These are phyloP conservation scores for Glyphotaelius pellucidus DNA, from an alignment of 2,888 invertebrate genomes.

Conservation along the genomic window DNA sequence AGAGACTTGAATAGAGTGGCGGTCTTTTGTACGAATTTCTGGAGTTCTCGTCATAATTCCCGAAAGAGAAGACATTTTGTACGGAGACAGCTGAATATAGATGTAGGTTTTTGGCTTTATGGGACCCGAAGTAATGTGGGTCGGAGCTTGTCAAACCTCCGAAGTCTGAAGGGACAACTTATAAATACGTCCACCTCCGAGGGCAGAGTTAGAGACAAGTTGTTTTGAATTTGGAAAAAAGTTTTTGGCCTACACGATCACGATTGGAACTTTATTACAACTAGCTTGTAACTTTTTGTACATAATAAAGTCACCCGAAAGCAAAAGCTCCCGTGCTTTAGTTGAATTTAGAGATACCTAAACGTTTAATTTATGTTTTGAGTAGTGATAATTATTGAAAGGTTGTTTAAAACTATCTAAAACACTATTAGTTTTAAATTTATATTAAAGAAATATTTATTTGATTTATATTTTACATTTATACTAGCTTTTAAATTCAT, in stretches of 20 bases:
- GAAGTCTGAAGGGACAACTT: neutral
- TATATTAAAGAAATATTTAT: too few relatives aligned
- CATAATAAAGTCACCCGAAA: neutral
- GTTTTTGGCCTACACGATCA: neutral
- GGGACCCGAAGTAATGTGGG: neutral
- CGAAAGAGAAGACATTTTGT: neutral
- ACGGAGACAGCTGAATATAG: neutral
- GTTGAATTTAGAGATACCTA: too few relatives aligned
- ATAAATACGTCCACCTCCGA: neutral
- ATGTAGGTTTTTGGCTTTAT: neutral
- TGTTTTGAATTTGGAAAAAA: neutral
- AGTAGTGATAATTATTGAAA: too few relatives aligned
- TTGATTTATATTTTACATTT: too few relatives aligned
- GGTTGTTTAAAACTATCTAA: too few relatives aligned
- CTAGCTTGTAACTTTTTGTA: neutral
- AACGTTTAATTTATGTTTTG: too few relatives aligned
- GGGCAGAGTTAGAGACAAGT: neutral
- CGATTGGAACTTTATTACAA: neutral
- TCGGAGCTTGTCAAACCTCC: neutral
- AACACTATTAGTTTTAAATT: too few relatives aligned
- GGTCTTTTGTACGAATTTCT: neutral
- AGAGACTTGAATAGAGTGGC: neutral
- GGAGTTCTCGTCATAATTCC: neutral
- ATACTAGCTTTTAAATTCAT: too few relatives aligned
- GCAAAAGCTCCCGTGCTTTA: too few relatives aligned